Base-by-base conservation (phyloP, 1,140 invertebrate genomes). In the Mamestra configurata region DNA sequence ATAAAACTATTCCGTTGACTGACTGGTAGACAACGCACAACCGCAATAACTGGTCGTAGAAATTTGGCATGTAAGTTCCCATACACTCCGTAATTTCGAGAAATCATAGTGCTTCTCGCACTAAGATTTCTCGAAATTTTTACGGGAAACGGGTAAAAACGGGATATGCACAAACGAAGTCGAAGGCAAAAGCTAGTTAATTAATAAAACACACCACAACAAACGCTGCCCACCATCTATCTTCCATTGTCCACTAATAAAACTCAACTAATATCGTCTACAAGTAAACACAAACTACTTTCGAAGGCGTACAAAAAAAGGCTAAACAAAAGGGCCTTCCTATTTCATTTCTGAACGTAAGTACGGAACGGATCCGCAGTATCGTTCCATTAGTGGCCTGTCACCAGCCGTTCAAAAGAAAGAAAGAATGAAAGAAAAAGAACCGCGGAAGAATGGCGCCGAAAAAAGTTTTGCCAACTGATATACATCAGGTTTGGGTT, bases 381-480 rank as follows among this genome's bases (percentile, higher is more conserved):
- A 82, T 68, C 84, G 82, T 88, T 89, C 86, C 88, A 89, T 89
- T 89, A 89, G 85, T 77, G 83, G 81, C 76, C 83, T 89, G 86
- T 89, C 85, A 88, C 84, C 83, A 82, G 57, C 79, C 79, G 24
- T 55, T 77, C 68, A 77, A 85, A 83, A 55, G 81, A 81, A 85
- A 76, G 80, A 82, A 83, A 83, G 79, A 77, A 78, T 80, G 79
- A 83, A 85, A 24, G 81, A 80, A 84, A 78, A 77, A 82, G 20
- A 46, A 46, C 40, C 18, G 40, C 53, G 81, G 77, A 81, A 82
- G 76, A 77, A 77, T 76, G 55, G 53, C 79, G 70, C 73, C 55
- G 18, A 76, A 76, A 80, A 81, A 83, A 82, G 68, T 68, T 82
- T 77, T 72, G 20, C 40, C 35, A 55, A 53, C 37, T 43, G 72